These are phyloP conservation scores for Fragum fragum DNA, from an alignment of 2,888 invertebrate species.

Conservation along the genomic window DNA sequence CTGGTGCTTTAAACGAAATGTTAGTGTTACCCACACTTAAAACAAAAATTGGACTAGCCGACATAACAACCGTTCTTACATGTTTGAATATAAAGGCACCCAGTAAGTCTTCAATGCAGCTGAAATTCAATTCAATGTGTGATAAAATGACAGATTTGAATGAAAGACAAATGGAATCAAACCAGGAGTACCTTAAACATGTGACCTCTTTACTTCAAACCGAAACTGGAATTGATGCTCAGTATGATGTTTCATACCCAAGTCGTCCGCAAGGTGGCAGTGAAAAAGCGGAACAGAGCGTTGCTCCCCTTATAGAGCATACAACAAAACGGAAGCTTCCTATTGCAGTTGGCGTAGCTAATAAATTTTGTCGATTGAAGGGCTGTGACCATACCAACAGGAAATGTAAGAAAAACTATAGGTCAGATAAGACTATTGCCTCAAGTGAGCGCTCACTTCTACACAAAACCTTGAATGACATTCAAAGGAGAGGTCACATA, in stretches of 20 bases:
- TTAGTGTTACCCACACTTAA: background rate
- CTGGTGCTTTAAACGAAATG: constrained; percentile 19
- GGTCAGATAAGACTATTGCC: no score
- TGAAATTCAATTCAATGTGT: constrained; percentile 12
- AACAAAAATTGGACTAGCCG: background rate
- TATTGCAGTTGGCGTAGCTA: constrained; percentile 4
- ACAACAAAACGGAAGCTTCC: background rate
- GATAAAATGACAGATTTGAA: background rate
- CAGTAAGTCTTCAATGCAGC: constrained; percentile 8
- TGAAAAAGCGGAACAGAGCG: background rate
- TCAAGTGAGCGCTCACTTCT: no score
- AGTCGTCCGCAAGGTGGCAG: background rate
- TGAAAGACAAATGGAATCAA: constrained; percentile 4
- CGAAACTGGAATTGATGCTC: no score
- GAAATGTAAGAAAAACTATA: no score
- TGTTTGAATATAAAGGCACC: constrained; percentile 28
- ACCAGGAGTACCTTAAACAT: background rate
- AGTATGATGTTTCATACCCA: constrained; percentile 28
- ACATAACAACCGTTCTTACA: constrained; percentile 4
- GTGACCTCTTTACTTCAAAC: no score
- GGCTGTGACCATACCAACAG: background rate
- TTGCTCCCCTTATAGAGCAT: constrained; percentile 4
- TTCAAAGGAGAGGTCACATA: no score
- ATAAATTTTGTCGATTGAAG: constrained; percentile 2
- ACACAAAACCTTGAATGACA: no score